A percentile compares a stretch with the other conserved stretches of the same genome.
Conservation (phyloP, 2,113 vertebrate species). For the Ceyx margarethae region DNA sequence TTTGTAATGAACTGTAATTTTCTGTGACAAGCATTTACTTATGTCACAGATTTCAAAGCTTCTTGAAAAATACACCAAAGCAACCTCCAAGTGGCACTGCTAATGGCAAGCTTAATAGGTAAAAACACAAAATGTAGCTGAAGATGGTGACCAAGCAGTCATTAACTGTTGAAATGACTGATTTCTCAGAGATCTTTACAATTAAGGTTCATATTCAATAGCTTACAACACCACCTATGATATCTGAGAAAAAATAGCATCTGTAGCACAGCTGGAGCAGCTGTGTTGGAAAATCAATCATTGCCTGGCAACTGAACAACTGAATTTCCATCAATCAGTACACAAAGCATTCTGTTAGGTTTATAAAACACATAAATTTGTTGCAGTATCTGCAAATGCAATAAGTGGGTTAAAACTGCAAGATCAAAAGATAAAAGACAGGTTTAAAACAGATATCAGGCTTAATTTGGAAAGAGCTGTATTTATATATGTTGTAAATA, state of each 20-base stretch:
- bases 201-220: constrained; percentile 64
- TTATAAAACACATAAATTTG: constrained; percentile 73
- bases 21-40: constrained; percentile 41
- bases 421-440: constrained; percentile 56
- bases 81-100: constrained; percentile 6
- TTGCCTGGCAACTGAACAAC: constrained; percentile 75
- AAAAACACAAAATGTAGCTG: constrained; percentile 32
- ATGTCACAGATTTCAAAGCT: constrained; percentile 14
- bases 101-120: constrained; percentile 24
- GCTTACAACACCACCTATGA: constrained; percentile 41
- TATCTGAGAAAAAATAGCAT: constrained; percentile 73
- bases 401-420: constrained; percentile 54
- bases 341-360: constrained; percentile 58
- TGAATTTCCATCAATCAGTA: constrained; percentile 83
- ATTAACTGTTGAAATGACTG: constrained; percentile 47
- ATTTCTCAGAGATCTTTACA: constrained; percentile 67
- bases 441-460: constrained; percentile 25
- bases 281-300: constrained; percentile 83
- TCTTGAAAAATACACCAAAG: neutral
- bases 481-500: constrained; percentile 45
- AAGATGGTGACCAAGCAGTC: constrained; percentile 41
- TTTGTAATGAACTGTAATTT: constrained; percentile 46
- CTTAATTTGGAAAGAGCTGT: constrained; percentile 8
- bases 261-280: constrained; percentile 82
- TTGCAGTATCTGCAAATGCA: constrained; percentile 70